These are phyloP conservation scores for Tipula helvola DNA, from an alignment of 2,888 invertebrate genomes.

Conservation along the genomic window DNA sequence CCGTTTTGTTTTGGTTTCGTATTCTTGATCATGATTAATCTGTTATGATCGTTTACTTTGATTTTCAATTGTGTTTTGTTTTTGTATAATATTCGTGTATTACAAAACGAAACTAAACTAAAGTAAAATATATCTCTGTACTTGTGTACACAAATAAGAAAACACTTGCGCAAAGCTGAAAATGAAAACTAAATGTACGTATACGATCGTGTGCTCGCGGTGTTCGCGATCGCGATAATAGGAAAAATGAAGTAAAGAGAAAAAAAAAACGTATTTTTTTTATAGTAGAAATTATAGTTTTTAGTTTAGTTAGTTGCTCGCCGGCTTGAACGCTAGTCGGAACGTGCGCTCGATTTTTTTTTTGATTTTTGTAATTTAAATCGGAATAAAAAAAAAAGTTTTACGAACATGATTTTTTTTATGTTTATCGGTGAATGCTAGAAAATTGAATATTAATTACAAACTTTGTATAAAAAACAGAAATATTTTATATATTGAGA, in stretches of 20 bases:
- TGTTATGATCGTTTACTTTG: neutral
- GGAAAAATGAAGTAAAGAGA: neutral
- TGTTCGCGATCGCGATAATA: neutral
- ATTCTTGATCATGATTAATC: constrained; percentile 4
- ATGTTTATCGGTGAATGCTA: neutral
- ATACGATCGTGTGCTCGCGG: neutral
- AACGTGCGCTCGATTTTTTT: constrained; percentile 11
- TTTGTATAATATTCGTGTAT: neutral
- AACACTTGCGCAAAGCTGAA: neutral
- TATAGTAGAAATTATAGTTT: neutral
- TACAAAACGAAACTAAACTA: neutral
- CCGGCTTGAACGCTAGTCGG: constrained; percentile 13
- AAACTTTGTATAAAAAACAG: neutral
- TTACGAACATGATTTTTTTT: neutral
- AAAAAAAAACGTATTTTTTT: neutral
- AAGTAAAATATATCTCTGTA: neutral
- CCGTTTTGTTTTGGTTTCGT: neutral
- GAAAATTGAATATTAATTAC: neutral
- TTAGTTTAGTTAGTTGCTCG: constrained; percentile 12
- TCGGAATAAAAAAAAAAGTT: neutral
- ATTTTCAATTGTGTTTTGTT: neutral
- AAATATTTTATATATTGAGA: neutral
- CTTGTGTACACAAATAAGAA: neutral
- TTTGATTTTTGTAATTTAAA: neutral
- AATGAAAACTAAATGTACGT: neutral